phyloP scores from a whole-genome alignment of 2,113 vertebrate species.

The Oophaga pumilio region DNA sequence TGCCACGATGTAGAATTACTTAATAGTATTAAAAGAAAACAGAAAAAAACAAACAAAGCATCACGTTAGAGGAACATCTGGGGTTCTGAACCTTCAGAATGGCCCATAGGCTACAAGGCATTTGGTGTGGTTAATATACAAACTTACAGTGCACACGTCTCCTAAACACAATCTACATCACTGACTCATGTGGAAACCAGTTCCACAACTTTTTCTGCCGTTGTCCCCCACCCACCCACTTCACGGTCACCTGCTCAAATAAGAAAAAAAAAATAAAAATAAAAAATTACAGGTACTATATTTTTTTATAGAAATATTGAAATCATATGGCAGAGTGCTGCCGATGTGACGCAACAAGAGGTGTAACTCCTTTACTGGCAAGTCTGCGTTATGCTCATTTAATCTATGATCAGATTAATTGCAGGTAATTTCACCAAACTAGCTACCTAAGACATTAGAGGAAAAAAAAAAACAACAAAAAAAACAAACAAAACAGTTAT shows the following conservation, averaged over 20 bases:
- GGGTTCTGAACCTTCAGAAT: background rate
- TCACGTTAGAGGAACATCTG: background rate
- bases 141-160: conserved; percentile 2
- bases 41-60: background rate
- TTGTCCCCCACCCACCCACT: background rate
- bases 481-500: conserved; percentile 62
- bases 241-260: background rate
- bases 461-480: conserved; percentile 19
- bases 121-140: conserved; percentile 18
- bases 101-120: conserved; percentile 39
- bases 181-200: conserved; percentile 15
- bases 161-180: background rate
- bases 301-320: background rate
- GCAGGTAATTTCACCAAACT: conserved; percentile 64
- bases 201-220: conserved; percentile 11
- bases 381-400: conserved; percentile 31
- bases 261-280: background rate
- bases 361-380: background rate
- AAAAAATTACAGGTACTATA: background rate
- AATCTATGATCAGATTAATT: conserved; percentile 65
- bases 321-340: background rate
- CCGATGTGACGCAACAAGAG: background rate
- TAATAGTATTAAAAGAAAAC: no score
- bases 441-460: conserved; percentile 22
- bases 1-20: background rate